Conservation (phyloP, 2,113 vertebrate species). For the Psittacula cyanocephala region DNA sequence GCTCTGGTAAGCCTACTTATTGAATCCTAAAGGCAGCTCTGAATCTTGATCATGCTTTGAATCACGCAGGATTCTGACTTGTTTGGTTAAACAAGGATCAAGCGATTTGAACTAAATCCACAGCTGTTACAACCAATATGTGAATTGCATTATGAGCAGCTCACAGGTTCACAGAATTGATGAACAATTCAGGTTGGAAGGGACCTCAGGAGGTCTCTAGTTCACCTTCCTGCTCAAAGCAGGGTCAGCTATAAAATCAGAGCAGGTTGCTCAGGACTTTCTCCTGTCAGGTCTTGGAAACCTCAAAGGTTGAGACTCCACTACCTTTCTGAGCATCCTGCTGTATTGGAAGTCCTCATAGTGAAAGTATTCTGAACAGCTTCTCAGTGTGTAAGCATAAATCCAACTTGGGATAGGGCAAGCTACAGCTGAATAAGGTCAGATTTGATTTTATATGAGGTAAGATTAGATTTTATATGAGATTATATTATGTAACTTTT, state of each 20-base stretch:
- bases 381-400: not conserved
- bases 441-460: not conserved
- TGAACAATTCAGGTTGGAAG: not conserved
- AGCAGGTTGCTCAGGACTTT: not conserved
- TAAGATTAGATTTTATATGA: not conserved
- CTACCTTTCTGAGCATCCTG: not conserved
- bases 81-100: not conserved
- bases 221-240: not conserved
- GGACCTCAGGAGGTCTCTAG: not conserved
- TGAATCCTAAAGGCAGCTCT: not conserved
- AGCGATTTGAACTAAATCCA: not conserved
- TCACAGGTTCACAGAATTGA: not conserved
- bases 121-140: not conserved
- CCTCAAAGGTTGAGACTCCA: not conserved
- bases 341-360: not conserved
- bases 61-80: not conserved
- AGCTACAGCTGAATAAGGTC: not conserved
- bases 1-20: not conserved
- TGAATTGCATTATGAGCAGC: not conserved
- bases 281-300: not conserved
- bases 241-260: not conserved
- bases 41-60: not conserved
- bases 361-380: not conserved
- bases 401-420: not conserved
- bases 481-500: not conserved